Evolutionary conservation across 1,140 invertebrate genomes (phyloP), one percentile per base, ranked within the genome.

Genomic region (Drosophila willistoni): DNA sequence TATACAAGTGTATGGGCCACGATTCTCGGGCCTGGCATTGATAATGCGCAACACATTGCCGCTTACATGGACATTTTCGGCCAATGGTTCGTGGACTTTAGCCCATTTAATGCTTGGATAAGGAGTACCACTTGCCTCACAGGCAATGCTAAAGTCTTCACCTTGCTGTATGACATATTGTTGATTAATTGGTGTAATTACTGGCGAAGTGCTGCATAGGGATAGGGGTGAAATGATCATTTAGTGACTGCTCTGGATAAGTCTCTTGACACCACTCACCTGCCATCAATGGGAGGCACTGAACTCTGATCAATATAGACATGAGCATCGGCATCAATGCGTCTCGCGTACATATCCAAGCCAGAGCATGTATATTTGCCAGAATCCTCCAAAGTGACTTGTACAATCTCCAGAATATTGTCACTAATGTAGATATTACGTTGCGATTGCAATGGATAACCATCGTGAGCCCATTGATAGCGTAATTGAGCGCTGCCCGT

Each of bases 281-380:
- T 71, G 42, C 72, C 60, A 14, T 64, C 64, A 33, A 47, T 56
- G 14, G 73, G 68, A 9, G 64, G 68, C 51, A 42, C 36, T 19
- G 79, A 56, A 7, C 72, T 65, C 0, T 76, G 68, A 22, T 91
- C 90, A 67, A 92, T 81, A 39, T 77, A 56, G 7, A 92, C 89
- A 7, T 68, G 86, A 7, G 82, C 90, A 59, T 85, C 75, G 9
- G 85, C 89, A 36, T 81, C 89, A 29, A 91, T 87, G 61, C 74
- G 84, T 12, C 71, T 71, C 0, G 64, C 71, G 73, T 73, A 93
- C 92, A 71, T 79, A 73, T 92, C 91, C 17, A 69, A 90, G 90
- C 91, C 92, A 71, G 73, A 67, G 90, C 98, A 99, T 4, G 97
- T 93, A 90, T 99, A 99, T 10, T 94, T 92, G 0, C 97, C 98